Conservation (phyloP, 2,797 vertebrate species). For the Valencia hispanica region DNA sequence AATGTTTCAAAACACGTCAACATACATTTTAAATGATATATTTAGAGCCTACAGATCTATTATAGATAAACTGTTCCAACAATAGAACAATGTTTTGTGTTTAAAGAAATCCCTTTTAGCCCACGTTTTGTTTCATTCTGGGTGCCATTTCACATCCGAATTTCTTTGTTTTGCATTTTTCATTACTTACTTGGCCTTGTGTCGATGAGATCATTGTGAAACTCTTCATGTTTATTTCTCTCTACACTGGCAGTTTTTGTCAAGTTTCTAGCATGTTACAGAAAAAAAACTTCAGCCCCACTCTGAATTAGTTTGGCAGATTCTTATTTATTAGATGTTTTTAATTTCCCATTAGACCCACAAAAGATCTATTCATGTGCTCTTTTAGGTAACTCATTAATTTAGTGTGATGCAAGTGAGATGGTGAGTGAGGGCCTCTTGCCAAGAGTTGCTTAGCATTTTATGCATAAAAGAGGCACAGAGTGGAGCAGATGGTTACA, state of each 20-base stretch:
- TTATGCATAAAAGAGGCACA: constrained; percentile 76
- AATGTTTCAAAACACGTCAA: constrained; percentile 16
- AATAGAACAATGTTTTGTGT: neutral
- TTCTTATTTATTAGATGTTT: constrained; percentile 80
- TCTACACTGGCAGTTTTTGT: constrained; percentile 41
- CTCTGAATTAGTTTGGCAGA: constrained; percentile 75
- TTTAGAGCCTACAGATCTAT: constrained; percentile 26
- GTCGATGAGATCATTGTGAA: constrained; percentile 21
- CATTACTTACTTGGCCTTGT: constrained; percentile 30
- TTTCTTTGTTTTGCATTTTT: neutral
- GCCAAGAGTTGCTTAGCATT: constrained; percentile 77
- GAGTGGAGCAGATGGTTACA: constrained; percentile 80
- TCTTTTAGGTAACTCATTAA: constrained; percentile 83
- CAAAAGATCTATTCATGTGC: constrained; percentile 73
- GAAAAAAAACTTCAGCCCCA: constrained; percentile 53
- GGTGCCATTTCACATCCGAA: neutral
- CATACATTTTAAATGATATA: constrained; percentile 12
- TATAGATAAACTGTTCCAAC: constrained; percentile 8
- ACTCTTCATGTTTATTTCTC: constrained; percentile 38
- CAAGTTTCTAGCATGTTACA: constrained; percentile 43
- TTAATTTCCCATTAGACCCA: constrained; percentile 81
- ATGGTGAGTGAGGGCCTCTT: constrained; percentile 68
- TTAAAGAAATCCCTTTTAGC: constrained; percentile 15
- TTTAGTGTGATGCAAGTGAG: constrained; percentile 80
- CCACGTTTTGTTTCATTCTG: constrained; percentile 19